These are phyloP conservation scores for Aphaenogaster ashmeadi DNA, from an alignment of 1,140 invertebrate genomes.

Conservation along the genomic window DNA sequence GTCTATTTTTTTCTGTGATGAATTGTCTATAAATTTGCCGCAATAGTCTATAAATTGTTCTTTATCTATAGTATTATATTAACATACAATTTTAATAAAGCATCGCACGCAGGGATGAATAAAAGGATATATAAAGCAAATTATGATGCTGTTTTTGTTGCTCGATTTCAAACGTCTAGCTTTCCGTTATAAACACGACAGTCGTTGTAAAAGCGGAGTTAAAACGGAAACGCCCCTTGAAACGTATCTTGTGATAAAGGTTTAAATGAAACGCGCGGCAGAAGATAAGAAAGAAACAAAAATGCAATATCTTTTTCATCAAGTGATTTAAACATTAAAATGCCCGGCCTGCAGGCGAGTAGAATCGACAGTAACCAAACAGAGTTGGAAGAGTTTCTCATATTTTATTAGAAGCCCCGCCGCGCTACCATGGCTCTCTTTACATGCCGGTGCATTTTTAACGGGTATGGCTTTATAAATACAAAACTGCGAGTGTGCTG, in stretches of 20 bases:
- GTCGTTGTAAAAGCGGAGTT: background rate
- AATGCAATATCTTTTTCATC: slow-evolving; percentile 33
- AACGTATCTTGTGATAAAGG: slow-evolving; percentile 24
- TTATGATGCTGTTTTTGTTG: background rate
- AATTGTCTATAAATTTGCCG: background rate
- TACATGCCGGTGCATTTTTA: slow-evolving; percentile 69
- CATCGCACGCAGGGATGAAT: background rate
- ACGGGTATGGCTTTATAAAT: slow-evolving; percentile 60
- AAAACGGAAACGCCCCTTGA: background rate
- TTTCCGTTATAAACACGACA: background rate
- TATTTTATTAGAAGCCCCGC: slow-evolving; percentile 41
- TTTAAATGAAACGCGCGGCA: slow-evolving; percentile 30
- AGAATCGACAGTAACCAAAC: slow-evolving; percentile 39
- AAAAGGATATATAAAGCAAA: background rate
- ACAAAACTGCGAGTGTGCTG: slow-evolving; percentile 2
- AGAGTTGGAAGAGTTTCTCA: slow-evolving; percentile 41
- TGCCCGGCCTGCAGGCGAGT: background rate
- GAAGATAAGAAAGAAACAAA: slow-evolving; percentile 31
- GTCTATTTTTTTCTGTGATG: too few relatives aligned
- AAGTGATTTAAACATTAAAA: slow-evolving; percentile 51
- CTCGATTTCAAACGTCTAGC: background rate
- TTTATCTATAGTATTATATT: background rate
- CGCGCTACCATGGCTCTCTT: slow-evolving; percentile 35
- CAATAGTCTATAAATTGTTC: background rate
- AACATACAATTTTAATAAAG: slow-evolving; percentile 21